Evolutionary conservation across 2,888 invertebrate genomes (phyloP).

Genomic region (Sinhomidia bicolor): DNA sequence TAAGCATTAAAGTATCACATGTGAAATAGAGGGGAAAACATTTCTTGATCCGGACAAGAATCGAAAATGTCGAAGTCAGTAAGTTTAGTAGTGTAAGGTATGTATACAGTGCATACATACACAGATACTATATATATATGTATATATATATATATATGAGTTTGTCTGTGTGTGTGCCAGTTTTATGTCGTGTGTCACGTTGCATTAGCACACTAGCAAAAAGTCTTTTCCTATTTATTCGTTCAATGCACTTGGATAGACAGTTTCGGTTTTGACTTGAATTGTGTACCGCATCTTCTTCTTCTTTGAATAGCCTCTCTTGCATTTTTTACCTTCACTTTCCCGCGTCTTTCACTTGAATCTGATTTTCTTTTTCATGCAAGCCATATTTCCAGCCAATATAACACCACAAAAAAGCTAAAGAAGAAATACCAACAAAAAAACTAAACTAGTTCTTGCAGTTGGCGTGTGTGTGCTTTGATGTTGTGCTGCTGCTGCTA

Average conservation of each 20-base stretch:
- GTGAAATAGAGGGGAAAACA: constrained; percentile 74
- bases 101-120: not conserved
- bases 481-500: not conserved
- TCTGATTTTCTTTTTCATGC: constrained; percentile 3
- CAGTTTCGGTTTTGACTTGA: constrained; percentile 55
- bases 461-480: constrained; percentile 13
- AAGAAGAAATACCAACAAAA: not conserved
- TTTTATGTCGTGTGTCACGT: constrained; percentile 68
- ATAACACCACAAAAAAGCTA: constrained; percentile 2
- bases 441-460: constrained; percentile 17
- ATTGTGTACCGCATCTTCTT: constrained; percentile 38
- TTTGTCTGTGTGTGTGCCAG: constrained; percentile 63
- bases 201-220: constrained; percentile 61
- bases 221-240: constrained; percentile 61
- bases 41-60: constrained; percentile 71
- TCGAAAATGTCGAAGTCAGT: constrained; percentile 65
- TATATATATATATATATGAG: not conserved
- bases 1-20: constrained; percentile 56
- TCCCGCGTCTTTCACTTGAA: not conserved
- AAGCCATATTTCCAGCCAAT: not conserved
- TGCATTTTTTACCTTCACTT: not conserved
- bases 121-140: not conserved
- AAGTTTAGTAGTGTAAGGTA: constrained; percentile 10
- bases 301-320: too few species aligned
- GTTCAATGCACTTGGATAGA: constrained; percentile 65